These are phyloP conservation scores for Pedionomus torquatus DNA, from an alignment of 2,113 vertebrate species.

Conservation along the genomic window DNA sequence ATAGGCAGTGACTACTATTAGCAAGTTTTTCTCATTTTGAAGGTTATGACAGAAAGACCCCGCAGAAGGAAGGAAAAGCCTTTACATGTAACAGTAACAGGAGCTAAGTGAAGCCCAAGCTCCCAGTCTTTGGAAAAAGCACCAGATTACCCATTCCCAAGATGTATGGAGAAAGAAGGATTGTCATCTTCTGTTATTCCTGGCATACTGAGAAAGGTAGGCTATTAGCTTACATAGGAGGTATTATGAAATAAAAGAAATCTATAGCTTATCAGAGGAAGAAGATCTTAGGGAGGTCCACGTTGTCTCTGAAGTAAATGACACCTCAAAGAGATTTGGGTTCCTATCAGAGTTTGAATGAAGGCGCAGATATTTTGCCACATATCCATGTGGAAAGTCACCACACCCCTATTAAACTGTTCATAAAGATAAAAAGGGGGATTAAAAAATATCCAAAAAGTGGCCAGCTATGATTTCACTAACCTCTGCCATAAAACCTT, in stretches of 20 bases:
- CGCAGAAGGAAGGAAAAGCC: not conserved
- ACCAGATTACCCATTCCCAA: not conserved
- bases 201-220: not conserved
- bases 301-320: not conserved
- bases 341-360: not conserved
- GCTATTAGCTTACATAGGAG: not conserved
- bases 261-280: not conserved
- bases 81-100: not conserved
- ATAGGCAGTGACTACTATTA: not conserved
- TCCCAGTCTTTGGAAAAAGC: not conserved
- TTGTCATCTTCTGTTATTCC: not conserved
- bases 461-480: not conserved
- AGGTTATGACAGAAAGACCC: not conserved
- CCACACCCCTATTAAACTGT: not conserved
- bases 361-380: not conserved
- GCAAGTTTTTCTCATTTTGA: not conserved
- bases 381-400: not conserved
- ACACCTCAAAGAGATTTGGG: not conserved
- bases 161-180: not conserved
- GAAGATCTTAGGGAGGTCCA: not conserved
- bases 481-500: not conserved
- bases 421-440: not conserved
- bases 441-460: not conserved
- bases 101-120: not conserved
- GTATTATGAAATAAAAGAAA: not conserved